Evolutionary conservation across 1,140 invertebrate genomes (phyloP).

Genomic region (Frieseomelitta varia): DNA sequence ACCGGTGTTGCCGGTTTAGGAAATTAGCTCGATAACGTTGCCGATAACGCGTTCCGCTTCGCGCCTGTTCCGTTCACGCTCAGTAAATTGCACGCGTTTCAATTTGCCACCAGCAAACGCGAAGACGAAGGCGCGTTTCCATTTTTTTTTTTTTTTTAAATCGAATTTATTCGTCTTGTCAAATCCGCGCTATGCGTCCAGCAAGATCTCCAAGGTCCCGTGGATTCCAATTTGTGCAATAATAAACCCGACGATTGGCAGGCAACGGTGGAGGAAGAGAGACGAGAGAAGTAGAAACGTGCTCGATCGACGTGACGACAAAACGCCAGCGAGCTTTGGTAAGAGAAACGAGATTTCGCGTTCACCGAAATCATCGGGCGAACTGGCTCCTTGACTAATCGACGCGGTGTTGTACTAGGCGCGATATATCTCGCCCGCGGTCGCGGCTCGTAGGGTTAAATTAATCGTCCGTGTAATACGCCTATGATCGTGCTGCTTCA

Average conservation of each 20-base stretch:
- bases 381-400: slow-evolving; percentile 15
- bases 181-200: background rate
- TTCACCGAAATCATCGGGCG: slow-evolving; percentile 1
- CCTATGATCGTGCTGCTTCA: slow-evolving; percentile 25
- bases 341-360: background rate
- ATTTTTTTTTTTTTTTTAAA: too few relatives aligned
- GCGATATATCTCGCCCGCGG: slow-evolving; percentile 12
- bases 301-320: background rate
- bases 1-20: slow-evolving; percentile 31
- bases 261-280: background rate
- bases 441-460: background rate
- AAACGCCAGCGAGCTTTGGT: background rate
- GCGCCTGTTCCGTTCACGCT: background rate
- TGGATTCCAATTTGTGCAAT: too few relatives aligned
- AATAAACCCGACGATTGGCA: slow-evolving; percentile 18
- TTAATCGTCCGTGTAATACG: slow-evolving; percentile 51
- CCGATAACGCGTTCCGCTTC: slow-evolving; percentile 49
- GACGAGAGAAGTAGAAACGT: background rate
- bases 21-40: slow-evolving; percentile 57
- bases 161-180: slow-evolving; percentile 13
- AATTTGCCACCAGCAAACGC: slow-evolving; percentile 20
- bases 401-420: background rate
- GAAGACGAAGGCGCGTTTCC: background rate
- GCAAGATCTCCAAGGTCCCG: too few relatives aligned
- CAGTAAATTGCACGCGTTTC: slow-evolving; percentile 30